These are phyloP conservation scores for Erythrocercus mccallii DNA, from an alignment of 2,113 vertebrate genomes.

Conservation along the genomic window DNA sequence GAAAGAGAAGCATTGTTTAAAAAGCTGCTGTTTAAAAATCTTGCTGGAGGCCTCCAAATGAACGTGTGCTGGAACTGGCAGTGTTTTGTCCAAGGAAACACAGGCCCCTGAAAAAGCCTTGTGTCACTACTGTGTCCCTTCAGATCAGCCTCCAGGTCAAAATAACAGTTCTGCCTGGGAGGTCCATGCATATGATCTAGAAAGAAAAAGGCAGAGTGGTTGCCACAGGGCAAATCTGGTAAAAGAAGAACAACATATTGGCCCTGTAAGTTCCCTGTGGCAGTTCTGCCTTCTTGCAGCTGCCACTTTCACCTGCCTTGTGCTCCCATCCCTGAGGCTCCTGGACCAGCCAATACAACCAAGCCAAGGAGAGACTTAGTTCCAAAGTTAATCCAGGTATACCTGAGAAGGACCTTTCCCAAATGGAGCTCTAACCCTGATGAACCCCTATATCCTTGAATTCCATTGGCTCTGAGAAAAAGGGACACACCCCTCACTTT, in stretches of 20 bases:
- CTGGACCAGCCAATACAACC: fast-evolving
- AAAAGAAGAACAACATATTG: not conserved
- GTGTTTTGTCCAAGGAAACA: not conserved
- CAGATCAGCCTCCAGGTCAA: not conserved
- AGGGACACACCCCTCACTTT: not conserved
- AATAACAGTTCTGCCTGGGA: not conserved
- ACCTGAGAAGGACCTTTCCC: not conserved
- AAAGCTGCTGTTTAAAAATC: not conserved
- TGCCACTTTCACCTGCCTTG: not conserved
- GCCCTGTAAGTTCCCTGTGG: not conserved
- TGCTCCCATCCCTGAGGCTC: not conserved
- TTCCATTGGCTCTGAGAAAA: not conserved
- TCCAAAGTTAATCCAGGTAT: not conserved
- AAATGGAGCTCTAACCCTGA: not conserved
- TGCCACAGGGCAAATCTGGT: not conserved
- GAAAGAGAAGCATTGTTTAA: not conserved
- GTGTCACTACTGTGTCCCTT: not conserved
- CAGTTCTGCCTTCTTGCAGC: not conserved
- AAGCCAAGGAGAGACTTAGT: not conserved
- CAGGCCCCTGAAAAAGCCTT: not conserved
- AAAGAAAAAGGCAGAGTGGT: not conserved
- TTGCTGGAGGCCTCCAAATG: not conserved
- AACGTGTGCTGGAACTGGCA: fast-evolving
- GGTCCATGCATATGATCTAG: not conserved
- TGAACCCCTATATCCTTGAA: not conserved